Conservation (phyloP, 2,797 vertebrate species). For the Passerculus sandwichensis region DNA sequence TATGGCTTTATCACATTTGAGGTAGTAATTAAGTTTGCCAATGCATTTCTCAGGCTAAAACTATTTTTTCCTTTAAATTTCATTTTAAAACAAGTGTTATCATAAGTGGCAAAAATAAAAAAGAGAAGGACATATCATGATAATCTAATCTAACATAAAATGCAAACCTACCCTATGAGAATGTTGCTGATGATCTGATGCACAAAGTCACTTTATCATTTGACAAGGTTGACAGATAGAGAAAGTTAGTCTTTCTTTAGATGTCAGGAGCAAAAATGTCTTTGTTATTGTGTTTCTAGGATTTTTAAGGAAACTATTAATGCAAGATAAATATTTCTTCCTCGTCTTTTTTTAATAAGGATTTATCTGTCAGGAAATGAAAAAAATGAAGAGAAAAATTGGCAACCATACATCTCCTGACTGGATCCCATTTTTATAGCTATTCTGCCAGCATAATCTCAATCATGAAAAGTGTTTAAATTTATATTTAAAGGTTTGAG, state of each 20-base stretch:
- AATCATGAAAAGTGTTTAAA: not conserved
- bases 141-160: constrained; percentile 35
- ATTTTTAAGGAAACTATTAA: not conserved
- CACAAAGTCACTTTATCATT: not conserved
- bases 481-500: not conserved
- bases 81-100: constrained; percentile 36
- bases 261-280: not conserved
- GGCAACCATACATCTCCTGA: not conserved
- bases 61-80: constrained; percentile 53
- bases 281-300: not conserved
- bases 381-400: not conserved
- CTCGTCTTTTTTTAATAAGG: not conserved
- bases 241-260: not conserved
- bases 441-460: not conserved
- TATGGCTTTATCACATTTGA: constrained; percentile 6
- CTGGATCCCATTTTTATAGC: not conserved
- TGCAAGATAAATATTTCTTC: constrained; percentile 23
- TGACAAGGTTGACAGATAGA: not conserved
- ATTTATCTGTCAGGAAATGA: not conserved
- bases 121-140: not conserved
- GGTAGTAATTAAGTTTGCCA: constrained; percentile 39
- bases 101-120: constrained; percentile 4
- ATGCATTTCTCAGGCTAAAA: constrained; percentile 42
- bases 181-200: not conserved
- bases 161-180: not conserved